Conservation (phyloP, 1,140 invertebrate species). For the Drosophila arawakana region DNA sequence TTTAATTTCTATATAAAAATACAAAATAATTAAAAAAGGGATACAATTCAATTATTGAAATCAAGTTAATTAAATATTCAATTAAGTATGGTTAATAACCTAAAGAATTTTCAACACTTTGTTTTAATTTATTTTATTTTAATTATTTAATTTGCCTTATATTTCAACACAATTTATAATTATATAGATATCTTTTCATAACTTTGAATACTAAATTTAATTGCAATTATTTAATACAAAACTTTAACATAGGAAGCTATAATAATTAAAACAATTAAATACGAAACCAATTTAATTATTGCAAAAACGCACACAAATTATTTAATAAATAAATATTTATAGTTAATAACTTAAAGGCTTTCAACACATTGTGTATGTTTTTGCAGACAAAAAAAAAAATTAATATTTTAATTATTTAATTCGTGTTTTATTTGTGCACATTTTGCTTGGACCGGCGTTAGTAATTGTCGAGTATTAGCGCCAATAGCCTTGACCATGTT, state of each 20-base stretch:
- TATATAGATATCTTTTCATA: no score
- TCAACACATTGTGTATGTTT: conserved; percentile 35
- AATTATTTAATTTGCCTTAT: no score
- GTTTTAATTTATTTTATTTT: no score
- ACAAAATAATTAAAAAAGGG: no score
- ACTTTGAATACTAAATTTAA: not conserved
- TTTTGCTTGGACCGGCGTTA: conserved; percentile 24
- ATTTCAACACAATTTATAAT: no score
- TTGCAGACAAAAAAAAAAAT: conserved; percentile 36
- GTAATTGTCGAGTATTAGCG: conserved; percentile 46
- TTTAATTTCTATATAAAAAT: no score
- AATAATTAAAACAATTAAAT: not conserved
- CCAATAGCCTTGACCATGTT: conserved; percentile 68
- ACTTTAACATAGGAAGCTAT: not conserved
- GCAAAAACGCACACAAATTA: not conserved
- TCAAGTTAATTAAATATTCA: no score
- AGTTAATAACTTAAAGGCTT: conserved; percentile 30
- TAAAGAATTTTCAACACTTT: no score
- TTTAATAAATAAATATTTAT: conserved; percentile 12
- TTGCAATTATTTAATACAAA: not conserved
- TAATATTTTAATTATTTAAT: conserved; percentile 70
- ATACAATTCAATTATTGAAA: no score
- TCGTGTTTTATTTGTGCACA: conserved; percentile 34
- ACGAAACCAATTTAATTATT: not conserved
- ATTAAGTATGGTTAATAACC: no score